Evolutionary conservation across 2,797 vertebrate genomes (phyloP), one percentile per base, ranked within the genome.

Genomic region (Semaprochilodus insignis): DNA sequence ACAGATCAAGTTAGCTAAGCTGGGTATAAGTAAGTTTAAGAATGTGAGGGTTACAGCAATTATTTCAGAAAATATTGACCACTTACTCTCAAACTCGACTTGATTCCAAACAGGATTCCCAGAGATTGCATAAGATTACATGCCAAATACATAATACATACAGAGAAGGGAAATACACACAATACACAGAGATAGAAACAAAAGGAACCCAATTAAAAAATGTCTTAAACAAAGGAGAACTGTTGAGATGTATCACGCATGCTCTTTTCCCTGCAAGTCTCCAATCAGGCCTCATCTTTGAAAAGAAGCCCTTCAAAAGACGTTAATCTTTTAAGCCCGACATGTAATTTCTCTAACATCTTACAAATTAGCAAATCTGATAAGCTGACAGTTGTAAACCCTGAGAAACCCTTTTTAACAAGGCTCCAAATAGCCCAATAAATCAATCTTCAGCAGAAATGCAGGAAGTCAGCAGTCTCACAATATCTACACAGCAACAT

Each of bases 61-160:
- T 8, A 7, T 66, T 62, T 54, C n/a, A 73, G 7, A 31, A 67
- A 74, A 80, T 67, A 54, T 25, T 3, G 48, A 63, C 23, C 55
- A 94, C 92, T 93, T 93, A 92, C 92, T 91, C 75, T 93, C 91
- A 85, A 83, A 87, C 81, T 91, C 91, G 81, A 78, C 92, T 91
- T 88, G 87, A 83, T 44, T 81, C 78, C 89, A 62, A 31, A 84
- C 70, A 79, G 31, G 87, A 88, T 89, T 70, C 82, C 85, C 80
- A 71, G 81, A 81, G 81, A 88, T 87, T 83, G 88, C 87, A 13
- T 66, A 60, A 55, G 8, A 74, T 81, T 83, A 87, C 81, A 75
- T 62, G 78, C 83, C 31, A 75, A 63, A 86, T 62, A 65, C 62
- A 84, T 51, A 82, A 27, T 57, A 84, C 55, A 78, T 34, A 78